phyloP scores from a whole-genome alignment of 2,113 vertebrate species.

The Hippocampus zosterae region DNA sequence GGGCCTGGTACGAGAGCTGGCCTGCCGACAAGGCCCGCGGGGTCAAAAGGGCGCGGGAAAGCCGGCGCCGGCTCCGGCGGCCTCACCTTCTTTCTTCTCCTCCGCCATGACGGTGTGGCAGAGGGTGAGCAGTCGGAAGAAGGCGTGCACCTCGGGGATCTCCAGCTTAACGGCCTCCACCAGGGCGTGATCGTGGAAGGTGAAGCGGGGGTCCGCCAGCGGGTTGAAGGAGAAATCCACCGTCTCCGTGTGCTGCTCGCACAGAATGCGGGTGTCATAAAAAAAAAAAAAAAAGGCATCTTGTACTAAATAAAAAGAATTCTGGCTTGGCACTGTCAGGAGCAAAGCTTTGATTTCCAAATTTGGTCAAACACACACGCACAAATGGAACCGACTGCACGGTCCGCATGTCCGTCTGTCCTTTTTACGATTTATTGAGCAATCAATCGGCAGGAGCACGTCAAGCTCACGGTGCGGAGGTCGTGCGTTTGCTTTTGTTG shows the following conservation, averaged over 20 bases:
- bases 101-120: slow-evolving; percentile 95
- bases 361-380: accelerated
- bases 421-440: no score
- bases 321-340: no score
- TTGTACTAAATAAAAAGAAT: no score
- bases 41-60: no score
- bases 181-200: slow-evolving; percentile 85
- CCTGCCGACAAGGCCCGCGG: slow-evolving; percentile 57
- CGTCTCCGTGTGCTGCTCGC: slow-evolving; percentile 73
- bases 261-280: not conserved
- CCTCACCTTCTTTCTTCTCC: slow-evolving; percentile 84
- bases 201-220: slow-evolving; percentile 81
- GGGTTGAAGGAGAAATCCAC: slow-evolving; percentile 91
- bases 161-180: slow-evolving; percentile 80
- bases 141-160: slow-evolving; percentile 72
- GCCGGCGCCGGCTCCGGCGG: no score
- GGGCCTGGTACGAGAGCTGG: slow-evolving; percentile 86
- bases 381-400: no score
- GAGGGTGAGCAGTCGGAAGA: slow-evolving; percentile 88
- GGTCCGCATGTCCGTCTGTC: no score
- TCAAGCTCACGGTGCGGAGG: no score
- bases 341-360: no score
- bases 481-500: no score
- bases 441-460: no score
- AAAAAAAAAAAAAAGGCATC: no score